Base-by-base conservation (phyloP, 2,888 invertebrate species). In the Heteropelma amictum region DNA sequence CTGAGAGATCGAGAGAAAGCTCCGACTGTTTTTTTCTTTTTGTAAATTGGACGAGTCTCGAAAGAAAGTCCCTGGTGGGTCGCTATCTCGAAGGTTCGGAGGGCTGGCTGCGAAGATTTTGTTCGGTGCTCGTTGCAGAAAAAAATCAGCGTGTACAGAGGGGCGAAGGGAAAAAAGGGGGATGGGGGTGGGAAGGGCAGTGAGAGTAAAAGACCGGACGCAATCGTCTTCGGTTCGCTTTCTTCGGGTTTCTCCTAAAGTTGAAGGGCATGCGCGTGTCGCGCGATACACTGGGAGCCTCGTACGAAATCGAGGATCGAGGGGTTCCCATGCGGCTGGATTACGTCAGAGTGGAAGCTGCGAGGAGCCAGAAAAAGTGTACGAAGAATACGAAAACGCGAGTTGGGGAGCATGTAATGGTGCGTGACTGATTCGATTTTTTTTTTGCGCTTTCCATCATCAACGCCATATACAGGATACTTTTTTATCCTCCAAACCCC, bases 1-100 rank as follows among this genome's bases (percentile, higher is more conserved):
- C n/a, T n/a, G n/a, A n/a, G n/a, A n/a, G n/a, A n/a, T n/a, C n/a
- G 23, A 42, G 12, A 54, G 14, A 38, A 72, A 77, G 38, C 30
- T 82, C 79, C 85, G 87, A 89, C 88, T 89, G 89, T 90, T 90
- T 90, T 90, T 90, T 90, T n/a, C n/a, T n/a, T n/a, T n/a, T n/a
- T 89, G 88, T 89, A 90, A 90, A 91, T 90, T 90, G 90, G 87
- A 90, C 87, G 86, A 85, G 85, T 86, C 83, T 26, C 28, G 28
- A 23, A 89, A 90, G 90, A 90, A 89, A 88, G 87, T 87, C 85
- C 86, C 84, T 71, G 70, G 83, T 82, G 84, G 72, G 76, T 78
- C 75, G 80, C 75, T 78, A 83, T 81, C 80, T 63, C 40, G 45
- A 40, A 74, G 69, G 53, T 51, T 49, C 23, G 45, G 68, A 51